phyloP scores from a whole-genome alignment of 2,888 invertebrate species.

The Adela reaumurella region DNA sequence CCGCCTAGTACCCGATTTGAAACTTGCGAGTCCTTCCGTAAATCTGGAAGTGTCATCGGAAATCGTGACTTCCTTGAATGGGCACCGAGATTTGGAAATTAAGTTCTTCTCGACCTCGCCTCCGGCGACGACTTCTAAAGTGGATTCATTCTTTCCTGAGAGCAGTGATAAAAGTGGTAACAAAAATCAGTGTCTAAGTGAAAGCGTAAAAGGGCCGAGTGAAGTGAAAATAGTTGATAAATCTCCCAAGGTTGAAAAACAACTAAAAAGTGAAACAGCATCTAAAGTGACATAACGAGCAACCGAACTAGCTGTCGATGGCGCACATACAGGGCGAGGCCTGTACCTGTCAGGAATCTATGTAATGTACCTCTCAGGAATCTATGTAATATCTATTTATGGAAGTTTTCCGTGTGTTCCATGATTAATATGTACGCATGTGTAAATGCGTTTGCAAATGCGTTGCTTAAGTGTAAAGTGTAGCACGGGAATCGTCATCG shows the following conservation, averaged over 20 bases:
- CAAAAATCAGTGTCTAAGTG: conserved; percentile 3
- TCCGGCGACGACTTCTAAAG: conserved; percentile 36
- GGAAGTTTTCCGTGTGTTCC: too few relatives aligned
- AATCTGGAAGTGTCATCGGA: conserved; percentile 71
- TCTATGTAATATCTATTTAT: too few relatives aligned
- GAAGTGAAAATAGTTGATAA: conserved; percentile 34
- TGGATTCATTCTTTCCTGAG: conserved; percentile 46
- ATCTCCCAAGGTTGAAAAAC: conserved; percentile 31
- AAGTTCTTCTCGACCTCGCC: conserved; percentile 69
- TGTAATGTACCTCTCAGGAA: too few relatives aligned
- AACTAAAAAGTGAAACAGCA: conserved; percentile 24
- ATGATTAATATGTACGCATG: too few relatives aligned
- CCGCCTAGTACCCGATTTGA: conserved; percentile 12
- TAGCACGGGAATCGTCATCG: not conserved
- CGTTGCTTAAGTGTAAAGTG: too few relatives aligned
- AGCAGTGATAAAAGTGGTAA: conserved; percentile 29
- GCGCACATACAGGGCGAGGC: too few relatives aligned
- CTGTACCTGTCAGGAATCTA: too few relatives aligned
- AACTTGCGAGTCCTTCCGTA: conserved; percentile 21
- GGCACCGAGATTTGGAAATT: conserved; percentile 74
- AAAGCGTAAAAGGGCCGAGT: conserved; percentile 34
- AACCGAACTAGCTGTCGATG: too few relatives aligned
- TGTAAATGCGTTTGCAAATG: too few relatives aligned
- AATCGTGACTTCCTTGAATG: conserved; percentile 73
- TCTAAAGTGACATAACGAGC: not conserved